These are phyloP conservation scores for Galagoides demidoff DNA, from an alignment of 2,797 vertebrate genomes.

Conservation along the genomic window DNA sequence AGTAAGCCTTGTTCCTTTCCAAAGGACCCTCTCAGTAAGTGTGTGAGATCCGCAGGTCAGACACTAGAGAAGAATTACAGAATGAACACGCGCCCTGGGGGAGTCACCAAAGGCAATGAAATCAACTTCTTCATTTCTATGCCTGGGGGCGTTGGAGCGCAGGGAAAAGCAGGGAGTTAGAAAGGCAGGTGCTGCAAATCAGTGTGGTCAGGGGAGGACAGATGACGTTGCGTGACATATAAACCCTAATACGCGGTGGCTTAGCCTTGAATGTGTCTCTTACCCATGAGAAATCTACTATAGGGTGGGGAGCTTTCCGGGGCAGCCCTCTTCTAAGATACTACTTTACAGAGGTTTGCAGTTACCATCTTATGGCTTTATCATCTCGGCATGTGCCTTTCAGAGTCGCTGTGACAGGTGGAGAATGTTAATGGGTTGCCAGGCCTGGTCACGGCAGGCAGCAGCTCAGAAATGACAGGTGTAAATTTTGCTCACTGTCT, in stretches of 20 bases:
- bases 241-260: background rate
- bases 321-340: background rate
- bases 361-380: background rate
- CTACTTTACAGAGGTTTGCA: background rate
- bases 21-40: conserved; percentile 55
- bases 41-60: conserved; percentile 42
- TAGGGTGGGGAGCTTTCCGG: background rate
- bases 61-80: conserved; percentile 14
- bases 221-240: background rate
- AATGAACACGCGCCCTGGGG: background rate
- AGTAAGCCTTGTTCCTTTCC: conserved; percentile 46
- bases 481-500: background rate
- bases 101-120: background rate
- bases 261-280: background rate
- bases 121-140: background rate
- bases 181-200: background rate
- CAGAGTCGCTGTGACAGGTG: background rate
- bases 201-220: background rate
- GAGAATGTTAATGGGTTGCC: background rate
- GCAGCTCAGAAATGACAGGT: background rate
- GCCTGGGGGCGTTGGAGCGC: background rate
- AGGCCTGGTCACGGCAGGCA: background rate
- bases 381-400: background rate
- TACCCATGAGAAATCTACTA: background rate
- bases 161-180: background rate